Evolutionary conservation across 2,113 vertebrate genomes (phyloP).

Genomic region (Apaloderma vittatum): DNA sequence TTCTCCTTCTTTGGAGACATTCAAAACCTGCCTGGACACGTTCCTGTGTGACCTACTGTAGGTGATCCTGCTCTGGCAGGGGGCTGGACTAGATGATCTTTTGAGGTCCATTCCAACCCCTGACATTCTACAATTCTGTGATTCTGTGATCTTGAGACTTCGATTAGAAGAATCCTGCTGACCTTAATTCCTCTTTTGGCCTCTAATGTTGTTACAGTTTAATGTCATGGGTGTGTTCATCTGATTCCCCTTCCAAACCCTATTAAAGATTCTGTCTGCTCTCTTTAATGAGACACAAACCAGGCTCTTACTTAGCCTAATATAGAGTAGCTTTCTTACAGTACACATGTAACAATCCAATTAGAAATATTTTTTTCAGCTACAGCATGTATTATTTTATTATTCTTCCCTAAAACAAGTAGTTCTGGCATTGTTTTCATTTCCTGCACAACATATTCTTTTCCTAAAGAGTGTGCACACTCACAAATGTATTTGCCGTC

Average conservation of each 20-base stretch:
- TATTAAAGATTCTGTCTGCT: not conserved
- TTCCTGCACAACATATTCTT: not conserved
- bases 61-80: no score
- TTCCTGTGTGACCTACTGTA: no score
- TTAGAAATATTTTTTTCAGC: not conserved
- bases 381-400: not conserved
- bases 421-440: not conserved
- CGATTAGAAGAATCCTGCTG: not conserved
- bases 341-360: not conserved
- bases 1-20: no score
- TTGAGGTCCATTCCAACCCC: no score
- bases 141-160: no score
- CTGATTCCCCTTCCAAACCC: not conserved
- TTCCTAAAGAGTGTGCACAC: not conserved
- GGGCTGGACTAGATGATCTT: no score
- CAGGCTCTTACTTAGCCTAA: not conserved
- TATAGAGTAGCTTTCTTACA: not conserved
- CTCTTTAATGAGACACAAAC: not conserved
- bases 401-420: not conserved
- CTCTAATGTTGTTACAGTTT: not conserved
- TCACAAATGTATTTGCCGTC: not conserved
- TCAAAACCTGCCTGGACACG: no score
- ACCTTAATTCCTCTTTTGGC: not conserved
- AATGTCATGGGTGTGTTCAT: rapidly evolving
- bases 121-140: no score